phyloP scores from a whole-genome alignment of 2,888 invertebrate species.

The Brassicogethes aeneus region DNA sequence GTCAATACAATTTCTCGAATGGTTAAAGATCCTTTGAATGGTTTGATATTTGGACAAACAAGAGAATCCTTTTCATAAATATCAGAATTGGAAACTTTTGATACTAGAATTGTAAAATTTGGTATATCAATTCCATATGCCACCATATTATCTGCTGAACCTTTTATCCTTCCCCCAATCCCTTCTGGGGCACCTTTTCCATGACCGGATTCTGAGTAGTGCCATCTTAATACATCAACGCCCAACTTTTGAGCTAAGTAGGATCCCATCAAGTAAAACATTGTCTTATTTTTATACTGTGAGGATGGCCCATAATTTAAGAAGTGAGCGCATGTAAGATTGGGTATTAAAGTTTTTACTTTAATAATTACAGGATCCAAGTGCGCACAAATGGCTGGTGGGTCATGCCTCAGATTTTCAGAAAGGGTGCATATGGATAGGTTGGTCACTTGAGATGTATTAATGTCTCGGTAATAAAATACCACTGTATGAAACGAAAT shows the following conservation, averaged over 20 bases:
- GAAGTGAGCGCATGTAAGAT: slow-evolving; percentile 6
- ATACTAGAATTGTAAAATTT: no score
- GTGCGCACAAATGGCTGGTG: slow-evolving; percentile 9
- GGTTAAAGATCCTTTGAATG: no score
- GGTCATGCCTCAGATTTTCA: slow-evolving; percentile 6
- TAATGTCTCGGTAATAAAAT: background rate
- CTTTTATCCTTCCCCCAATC: slow-evolving; percentile 3
- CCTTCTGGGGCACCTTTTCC: slow-evolving; percentile 7
- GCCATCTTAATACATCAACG: slow-evolving; percentile 5
- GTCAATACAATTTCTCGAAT: no score
- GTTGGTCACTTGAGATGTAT: slow-evolving; percentile 1
- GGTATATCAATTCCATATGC: background rate
- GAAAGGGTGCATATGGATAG: slow-evolving; percentile 10
- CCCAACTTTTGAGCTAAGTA: slow-evolving; percentile 6
- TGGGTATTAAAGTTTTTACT: background rate
- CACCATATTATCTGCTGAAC: background rate
- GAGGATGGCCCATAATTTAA: slow-evolving; percentile 9
- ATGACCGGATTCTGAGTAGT: slow-evolving; percentile 7
- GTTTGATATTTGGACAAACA: no score
- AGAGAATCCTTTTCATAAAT: no score
- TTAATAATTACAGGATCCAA: slow-evolving; percentile 5
- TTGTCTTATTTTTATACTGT: slow-evolving; percentile 11
- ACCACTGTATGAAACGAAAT: slow-evolving; percentile 5
- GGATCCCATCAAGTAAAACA: slow-evolving; percentile 8
- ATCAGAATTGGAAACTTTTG: no score